Base-by-base conservation (phyloP, 2,888 invertebrate species). In the Diaprepes abbreviatus region DNA sequence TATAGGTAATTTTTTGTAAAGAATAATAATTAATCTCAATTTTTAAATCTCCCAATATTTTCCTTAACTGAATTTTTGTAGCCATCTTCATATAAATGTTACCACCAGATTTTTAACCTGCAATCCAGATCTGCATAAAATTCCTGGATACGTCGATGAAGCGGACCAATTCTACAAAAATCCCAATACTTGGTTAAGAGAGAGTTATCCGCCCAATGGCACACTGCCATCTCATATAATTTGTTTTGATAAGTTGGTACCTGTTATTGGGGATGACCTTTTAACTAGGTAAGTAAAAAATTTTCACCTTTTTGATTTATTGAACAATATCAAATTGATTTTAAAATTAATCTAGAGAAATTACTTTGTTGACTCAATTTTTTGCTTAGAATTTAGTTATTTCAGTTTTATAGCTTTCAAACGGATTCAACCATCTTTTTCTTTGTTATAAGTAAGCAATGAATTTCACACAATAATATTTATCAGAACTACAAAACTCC, bases 1-100 rank as follows among this genome's bases (percentile, higher is more conserved):
- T 94, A 94, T 82, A 92, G 92, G 94, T 93, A 83, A 76, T n/a
- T 38, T 16, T 24, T n/a, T 9, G 7, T 17, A n/a, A n/a, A n/a
- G n/a, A n/a, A n/a, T n/a, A n/a, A n/a, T n/a, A n/a, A n/a, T n/a
- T n/a, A n/a, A n/a, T n/a, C n/a, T n/a, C n/a, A n/a, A n/a, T n/a
- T n/a, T n/a, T n/a, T n/a, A n/a, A n/a, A n/a, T n/a, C n/a, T n/a
- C n/a, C n/a, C n/a, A n/a, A n/a, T n/a, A n/a, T n/a, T n/a, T n/a
- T n/a, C n/a, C n/a, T n/a, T n/a, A n/a, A n/a, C n/a, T n/a, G n/a
- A 17, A 12, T 19, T 28, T 64, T 79, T 85, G 81, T 81, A 96
- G 96, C 83, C 95, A 96, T 83, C 85, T 97, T 1, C 97, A 97
- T 82, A 80, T 86, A 14, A 94, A 96, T 83, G 86, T 95, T 5